Evolutionary conservation across 2,888 invertebrate species (phyloP).

Genomic region (Spodoptera littoralis): DNA sequence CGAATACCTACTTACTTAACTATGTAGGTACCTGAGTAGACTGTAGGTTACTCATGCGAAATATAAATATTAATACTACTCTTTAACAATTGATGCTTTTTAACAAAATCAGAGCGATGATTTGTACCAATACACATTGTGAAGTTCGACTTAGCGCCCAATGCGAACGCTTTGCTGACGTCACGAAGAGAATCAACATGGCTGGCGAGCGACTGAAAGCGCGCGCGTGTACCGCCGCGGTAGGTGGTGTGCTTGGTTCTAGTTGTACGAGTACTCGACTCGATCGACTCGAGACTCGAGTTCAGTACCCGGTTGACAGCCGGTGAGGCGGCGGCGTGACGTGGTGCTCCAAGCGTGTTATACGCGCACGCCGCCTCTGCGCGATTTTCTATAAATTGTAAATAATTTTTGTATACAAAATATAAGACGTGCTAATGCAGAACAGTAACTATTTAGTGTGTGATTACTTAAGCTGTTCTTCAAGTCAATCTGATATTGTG

Average conservation of each 20-base stretch:
- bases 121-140: background rate
- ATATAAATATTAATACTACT: too few relatives aligned
- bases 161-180: constrained; percentile 69
- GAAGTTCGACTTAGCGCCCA: constrained; percentile 30
- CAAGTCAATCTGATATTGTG: constrained; percentile 49
- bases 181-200: constrained; percentile 80
- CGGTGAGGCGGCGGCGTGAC: constrained; percentile 86
- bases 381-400: constrained; percentile 81
- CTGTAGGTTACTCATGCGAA: too few relatives aligned
- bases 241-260: constrained; percentile 68
- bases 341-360: constrained; percentile 64
- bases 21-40: too few relatives aligned
- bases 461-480: constrained; percentile 44
- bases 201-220: constrained; percentile 75
- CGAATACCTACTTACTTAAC: too few relatives aligned
- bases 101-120: constrained; percentile 7
- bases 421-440: constrained; percentile 64
- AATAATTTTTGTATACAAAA: constrained; percentile 79
- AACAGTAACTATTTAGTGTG: constrained; percentile 64
- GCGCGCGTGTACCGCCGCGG: constrained; percentile 73
- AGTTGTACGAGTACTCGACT: constrained; percentile 70
- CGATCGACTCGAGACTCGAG: constrained; percentile 70
- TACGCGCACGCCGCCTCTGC: constrained; percentile 86
- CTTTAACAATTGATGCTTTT: constrained; percentile 1
- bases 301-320: constrained; percentile 88